Evolutionary conservation across 1,140 invertebrate genomes (phyloP), one percentile per base, ranked within the genome.

Genomic region (Mya arenaria): DNA sequence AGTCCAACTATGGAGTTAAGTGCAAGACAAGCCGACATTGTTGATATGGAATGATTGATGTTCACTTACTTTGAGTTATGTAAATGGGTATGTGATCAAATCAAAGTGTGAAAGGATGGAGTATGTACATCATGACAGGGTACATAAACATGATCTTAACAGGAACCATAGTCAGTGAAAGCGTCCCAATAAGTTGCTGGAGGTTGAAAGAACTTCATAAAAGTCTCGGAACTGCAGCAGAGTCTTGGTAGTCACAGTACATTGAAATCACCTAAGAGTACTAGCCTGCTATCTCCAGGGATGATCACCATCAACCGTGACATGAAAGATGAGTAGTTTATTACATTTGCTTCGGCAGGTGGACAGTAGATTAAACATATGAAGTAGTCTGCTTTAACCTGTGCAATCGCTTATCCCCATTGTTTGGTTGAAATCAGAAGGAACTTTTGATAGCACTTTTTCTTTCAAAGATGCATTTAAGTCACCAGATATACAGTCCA

Each of bases 241-340:
- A 10, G 2, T 30, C 23, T 6, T 8, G 10, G 30, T 34, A 77
- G n/a, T 77, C 74, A n/a, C n/a, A n/a, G n/a, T 23, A 60, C 34
- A 77, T 77, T 77, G 74, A 77, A 77, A 62, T 65, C 74, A 1
- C 74, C 74, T 25, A 77, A n/a, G 2, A 65, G 34, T 5, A 65
- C 23, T 23, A 65, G 32, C 13, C 17, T 44, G 5, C n/a, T 73
- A 6, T 10, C 34, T 6, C 34, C 25, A 58, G 55, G 30, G 37
- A 73, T 73, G 34, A 58, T 36, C 1, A 17, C 5, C 32, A 58
- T 34, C 15, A 73, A 8, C 1, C 36, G 28, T 2, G 5, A 4
- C 30, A 73, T 52, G 25, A 73, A 73, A 2, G 52, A 13, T 2
- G 48, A 19, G 30, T 56, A 73, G 28, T 73, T 56, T 36, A 15